Evolutionary conservation across 1,140 invertebrate genomes (phyloP), one percentile per base, ranked within the genome.

Genomic region (Drosophila grimshawi): DNA sequence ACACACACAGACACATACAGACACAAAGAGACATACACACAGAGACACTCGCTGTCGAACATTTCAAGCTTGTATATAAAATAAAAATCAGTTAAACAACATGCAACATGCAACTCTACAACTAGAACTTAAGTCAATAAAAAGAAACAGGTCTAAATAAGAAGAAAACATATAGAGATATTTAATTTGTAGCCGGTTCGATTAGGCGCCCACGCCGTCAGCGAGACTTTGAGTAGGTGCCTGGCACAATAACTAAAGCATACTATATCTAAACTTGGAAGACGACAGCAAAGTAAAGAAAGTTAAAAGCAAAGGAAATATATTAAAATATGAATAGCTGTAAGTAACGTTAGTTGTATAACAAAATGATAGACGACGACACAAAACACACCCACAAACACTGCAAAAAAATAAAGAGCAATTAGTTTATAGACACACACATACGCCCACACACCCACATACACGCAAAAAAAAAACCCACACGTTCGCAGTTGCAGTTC

Each of bases 241-340:
- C 73, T 78, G 80, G 80, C 81, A 85, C 81, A 80, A 71, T 68
- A 83, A 77, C 80, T 82, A 85, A 71, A 85, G 48, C 70, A 61
- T 64, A 64, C 59, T 77, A 68, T 59, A 73, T 68, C 45, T 57
- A 64, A 35, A 75, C 46, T 45, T 56, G n/a, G 52, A 62, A 62
- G n/a, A 64, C 45, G 64, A 56, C 60, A 66, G 30, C 55, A 60
- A 49, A 76, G 45, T 65, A 53, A 7, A 52, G 8, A 10, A 78
- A 55, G 56, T 37, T 30, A 29, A 66, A 60, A 6, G 49, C n/a
- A 55, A 70, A 55, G 48, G 41, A 19, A 66, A 52, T 30, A 55
- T 43, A 53, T 55, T 41, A 3, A 61, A 53, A 49, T 55, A 75
- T 45, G 45, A 35, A 55, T 61, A 74, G 56, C 57, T 56, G 33